Evolutionary conservation across 2,888 invertebrate genomes (phyloP).

Genomic region (Acholoe squamosa): DNA sequence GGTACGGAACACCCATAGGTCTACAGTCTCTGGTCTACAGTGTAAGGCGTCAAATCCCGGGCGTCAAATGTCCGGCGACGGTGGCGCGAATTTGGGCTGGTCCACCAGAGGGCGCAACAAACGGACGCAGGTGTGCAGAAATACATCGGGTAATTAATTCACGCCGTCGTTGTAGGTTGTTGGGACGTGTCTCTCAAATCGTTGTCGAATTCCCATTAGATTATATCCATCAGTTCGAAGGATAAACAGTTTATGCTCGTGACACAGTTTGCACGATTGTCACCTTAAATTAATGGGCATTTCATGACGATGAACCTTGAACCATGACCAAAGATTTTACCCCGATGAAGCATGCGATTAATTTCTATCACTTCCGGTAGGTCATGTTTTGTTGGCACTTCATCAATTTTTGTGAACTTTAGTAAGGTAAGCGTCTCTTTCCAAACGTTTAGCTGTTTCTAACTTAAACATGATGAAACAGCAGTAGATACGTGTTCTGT

Average conservation of each 20-base stretch:
- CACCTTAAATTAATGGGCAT: not conserved
- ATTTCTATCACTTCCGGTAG: not conserved
- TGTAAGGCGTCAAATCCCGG: too few species aligned
- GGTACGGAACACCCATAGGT: too few species aligned
- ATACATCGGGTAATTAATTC: constrained; percentile 29
- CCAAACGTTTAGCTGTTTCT: too few species aligned
- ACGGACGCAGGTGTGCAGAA: not conserved
- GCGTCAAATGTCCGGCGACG: too few species aligned
- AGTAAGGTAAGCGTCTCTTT: not conserved
- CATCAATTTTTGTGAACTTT: too few species aligned
- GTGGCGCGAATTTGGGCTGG: not conserved
- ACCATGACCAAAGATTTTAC: not conserved
- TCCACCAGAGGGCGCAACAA: not conserved
- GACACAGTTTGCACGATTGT: not conserved
- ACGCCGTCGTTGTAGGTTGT: not conserved
- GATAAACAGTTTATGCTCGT: not conserved
- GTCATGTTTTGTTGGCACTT: constrained; percentile 26
- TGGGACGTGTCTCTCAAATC: not conserved
- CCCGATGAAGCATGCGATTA: constrained; percentile 2
- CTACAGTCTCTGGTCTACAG: too few species aligned
- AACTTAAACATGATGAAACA: too few species aligned
- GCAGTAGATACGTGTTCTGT: too few species aligned
- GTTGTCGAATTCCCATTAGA: not conserved
- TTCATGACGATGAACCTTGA: not conserved
- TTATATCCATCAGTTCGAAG: too few species aligned